A percentile compares a stretch with the other conserved stretches of the same genome.
These are phyloP conservation scores for Dicaeum eximium DNA, from an alignment of 2,113 vertebrate species.

Conservation along the genomic window DNA sequence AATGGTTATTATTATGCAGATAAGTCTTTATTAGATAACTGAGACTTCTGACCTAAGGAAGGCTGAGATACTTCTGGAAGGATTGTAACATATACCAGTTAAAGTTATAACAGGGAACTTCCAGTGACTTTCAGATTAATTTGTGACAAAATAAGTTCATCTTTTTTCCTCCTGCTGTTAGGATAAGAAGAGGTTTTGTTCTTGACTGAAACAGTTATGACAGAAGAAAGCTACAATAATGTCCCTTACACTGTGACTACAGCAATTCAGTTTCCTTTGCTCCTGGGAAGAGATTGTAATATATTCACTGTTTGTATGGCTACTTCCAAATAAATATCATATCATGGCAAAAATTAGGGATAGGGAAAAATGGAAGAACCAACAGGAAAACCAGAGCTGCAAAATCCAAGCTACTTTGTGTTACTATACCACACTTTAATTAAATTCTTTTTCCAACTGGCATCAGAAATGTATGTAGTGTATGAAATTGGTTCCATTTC, in stretches of 20 bases:
- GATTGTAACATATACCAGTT: background rate
- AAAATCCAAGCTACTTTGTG: background rate
- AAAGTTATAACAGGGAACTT: background rate
- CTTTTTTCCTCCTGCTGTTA: background rate
- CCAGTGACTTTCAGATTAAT: background rate
- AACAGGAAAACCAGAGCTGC: background rate
- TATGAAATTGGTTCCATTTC: background rate
- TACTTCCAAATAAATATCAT: background rate
- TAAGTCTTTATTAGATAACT: background rate
- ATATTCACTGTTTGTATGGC: background rate
- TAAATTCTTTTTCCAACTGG: background rate
- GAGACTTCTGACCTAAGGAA: background rate
- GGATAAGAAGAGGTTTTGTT: background rate
- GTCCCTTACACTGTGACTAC: background rate
- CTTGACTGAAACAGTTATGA: background rate
- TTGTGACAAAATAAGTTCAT: background rate
- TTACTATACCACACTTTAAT: background rate
- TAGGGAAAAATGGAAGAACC: background rate
- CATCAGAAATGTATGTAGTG: background rate
- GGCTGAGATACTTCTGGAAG: background rate
- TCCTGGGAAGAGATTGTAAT: background rate
- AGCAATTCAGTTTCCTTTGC: background rate
- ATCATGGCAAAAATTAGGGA: background rate
- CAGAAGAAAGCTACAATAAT: background rate
- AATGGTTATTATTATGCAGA: background rate